Percentiles rank a stretch among this genome's conserved stretches.
Conservation (phyloP, 2,888 invertebrate genomes). For the Erebia aethiops region DNA sequence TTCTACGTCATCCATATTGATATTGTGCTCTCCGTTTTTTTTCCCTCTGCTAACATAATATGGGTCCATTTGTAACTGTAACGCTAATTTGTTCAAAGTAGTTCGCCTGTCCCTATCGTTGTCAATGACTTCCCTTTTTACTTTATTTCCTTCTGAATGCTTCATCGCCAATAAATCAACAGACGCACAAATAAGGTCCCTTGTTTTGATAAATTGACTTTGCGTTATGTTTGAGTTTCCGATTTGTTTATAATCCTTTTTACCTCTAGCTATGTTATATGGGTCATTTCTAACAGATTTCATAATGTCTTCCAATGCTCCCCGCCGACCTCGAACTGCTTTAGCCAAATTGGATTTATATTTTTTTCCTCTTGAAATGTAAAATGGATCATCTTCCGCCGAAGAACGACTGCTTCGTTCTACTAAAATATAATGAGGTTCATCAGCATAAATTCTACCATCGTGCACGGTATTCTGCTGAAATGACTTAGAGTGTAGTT, state of each 20-base stretch:
- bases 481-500: constrained; percentile 43
- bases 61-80: constrained; percentile 72
- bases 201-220: constrained; percentile 57
- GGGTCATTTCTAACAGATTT: constrained; percentile 78
- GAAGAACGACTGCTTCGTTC: constrained; percentile 73
- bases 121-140: constrained; percentile 62
- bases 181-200: constrained; percentile 67
- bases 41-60: constrained; percentile 76
- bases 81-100: constrained; percentile 69
- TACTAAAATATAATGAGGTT: constrained; percentile 80
- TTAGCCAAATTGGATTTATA: constrained; percentile 53
- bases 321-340: constrained; percentile 64
- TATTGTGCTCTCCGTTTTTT: constrained; percentile 50
- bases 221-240: constrained; percentile 46
- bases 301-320: constrained; percentile 71
- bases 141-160: constrained; percentile 48
- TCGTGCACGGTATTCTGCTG: constrained; percentile 62
- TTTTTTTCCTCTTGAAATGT: constrained; percentile 70
- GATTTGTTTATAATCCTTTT: constrained; percentile 58
- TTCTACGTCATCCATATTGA: constrained; percentile 50
- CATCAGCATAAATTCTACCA: constrained; percentile 76
- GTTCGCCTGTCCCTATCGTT: constrained; percentile 69
- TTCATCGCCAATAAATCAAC: constrained; percentile 57
- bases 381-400: constrained; percentile 69
- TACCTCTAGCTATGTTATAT: constrained; percentile 81